Base-by-base conservation (phyloP, 64 coral and sea anemone species). In the Astreopora myriophthalma region DNA sequence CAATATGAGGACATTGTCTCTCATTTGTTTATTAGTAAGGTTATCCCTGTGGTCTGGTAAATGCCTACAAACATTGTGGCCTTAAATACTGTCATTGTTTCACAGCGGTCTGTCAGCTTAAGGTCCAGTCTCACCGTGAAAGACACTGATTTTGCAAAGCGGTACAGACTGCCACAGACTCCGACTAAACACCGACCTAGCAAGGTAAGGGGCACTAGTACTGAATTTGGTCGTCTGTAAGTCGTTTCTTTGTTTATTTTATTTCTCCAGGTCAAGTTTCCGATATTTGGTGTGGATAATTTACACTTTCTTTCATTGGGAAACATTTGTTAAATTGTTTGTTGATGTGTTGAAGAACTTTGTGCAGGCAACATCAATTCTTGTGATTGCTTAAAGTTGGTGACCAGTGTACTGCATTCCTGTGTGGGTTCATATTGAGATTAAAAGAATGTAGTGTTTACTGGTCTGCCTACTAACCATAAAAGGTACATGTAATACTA, bases 31-130 rank as follows among this genome's bases (percentile, higher is more conserved):
- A 77, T 77, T 65, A 76, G 22, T 69, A 38, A 61, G 70, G 61
- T 77, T 76, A 89, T 89, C 72, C 60, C 26, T 32, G 25, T 46
- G 4, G 34, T 24, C 20, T 55, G 4, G 0, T 64, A 24, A 10
- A 26, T 64, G 24, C 61, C 0, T 64, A 26, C 20, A 74, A 71
- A 84, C 27, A n/a, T 46, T 22, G 23, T 48, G 29, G 29, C 35
- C 33, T 46, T 44, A 11, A 8, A 44, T 5, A 44, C 40, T 44
- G 40, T 55, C 3, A 77, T 92, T 65, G n/a, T 22, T 76, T 34
- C 75, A 6, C 71, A 92, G 90, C 79, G 90, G 3, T 92, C 90
- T 9, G 82, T 92, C 16, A 92, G 90, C 71, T 84, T 92, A 28
- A 49, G 90, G 23, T 82, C 84, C 27, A 84, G 90, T 65, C 34